Percentiles rank a stretch among this genome's conserved stretches.
phyloP scores from a whole-genome alignment of 2,113 vertebrate species.

The Gymnocephalus cernua region DNA sequence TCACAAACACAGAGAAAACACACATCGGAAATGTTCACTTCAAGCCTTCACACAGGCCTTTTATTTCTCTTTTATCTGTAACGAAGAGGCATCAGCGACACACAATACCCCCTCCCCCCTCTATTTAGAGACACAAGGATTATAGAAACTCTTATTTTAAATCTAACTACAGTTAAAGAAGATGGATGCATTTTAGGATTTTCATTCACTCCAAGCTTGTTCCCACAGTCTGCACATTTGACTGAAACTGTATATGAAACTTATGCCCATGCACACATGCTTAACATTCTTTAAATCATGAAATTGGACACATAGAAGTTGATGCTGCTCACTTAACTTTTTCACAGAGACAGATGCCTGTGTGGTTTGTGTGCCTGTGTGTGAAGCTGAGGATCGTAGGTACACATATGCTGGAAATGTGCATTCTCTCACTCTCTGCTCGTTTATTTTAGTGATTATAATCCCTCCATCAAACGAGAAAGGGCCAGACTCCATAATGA shows the following conservation, averaged over 20 bases:
- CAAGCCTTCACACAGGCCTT: slow-evolving; percentile 50
- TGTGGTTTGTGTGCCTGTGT: slow-evolving; percentile 23
- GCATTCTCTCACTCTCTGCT: slow-evolving; percentile 80
- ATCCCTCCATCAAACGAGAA: slow-evolving; percentile 75
- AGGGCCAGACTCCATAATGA: slow-evolving; percentile 77
- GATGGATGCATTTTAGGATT: slow-evolving; percentile 3
- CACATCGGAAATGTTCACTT: slow-evolving; percentile 73
- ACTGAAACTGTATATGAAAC: slow-evolving; percentile 9
- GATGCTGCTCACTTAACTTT: slow-evolving; percentile 25
- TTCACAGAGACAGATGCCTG: slow-evolving; percentile 53
- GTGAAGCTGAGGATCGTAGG: slow-evolving; percentile 40
- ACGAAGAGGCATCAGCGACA: slow-evolving; percentile 11
- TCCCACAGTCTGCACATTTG: slow-evolving; percentile 19
- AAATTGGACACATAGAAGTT: slow-evolving; percentile 36
- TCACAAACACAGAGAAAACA: slow-evolving; percentile 77
- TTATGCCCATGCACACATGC: slow-evolving; percentile 9
- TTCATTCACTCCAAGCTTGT: background rate
- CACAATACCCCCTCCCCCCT: background rate
- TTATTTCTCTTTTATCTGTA: slow-evolving; percentile 59
- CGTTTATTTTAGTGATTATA: slow-evolving; percentile 81
- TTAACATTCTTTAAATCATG: slow-evolving; percentile 31
- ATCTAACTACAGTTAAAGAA: slow-evolving; percentile 1
- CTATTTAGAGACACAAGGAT: slow-evolving; percentile 20
- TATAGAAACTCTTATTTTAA: background rate
- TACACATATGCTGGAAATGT: slow-evolving; percentile 68